A percentile compares a stretch with the other conserved stretches of the same genome.
Conservation (phyloP, 2,113 vertebrate genomes). For the Anguilla japonica region DNA sequence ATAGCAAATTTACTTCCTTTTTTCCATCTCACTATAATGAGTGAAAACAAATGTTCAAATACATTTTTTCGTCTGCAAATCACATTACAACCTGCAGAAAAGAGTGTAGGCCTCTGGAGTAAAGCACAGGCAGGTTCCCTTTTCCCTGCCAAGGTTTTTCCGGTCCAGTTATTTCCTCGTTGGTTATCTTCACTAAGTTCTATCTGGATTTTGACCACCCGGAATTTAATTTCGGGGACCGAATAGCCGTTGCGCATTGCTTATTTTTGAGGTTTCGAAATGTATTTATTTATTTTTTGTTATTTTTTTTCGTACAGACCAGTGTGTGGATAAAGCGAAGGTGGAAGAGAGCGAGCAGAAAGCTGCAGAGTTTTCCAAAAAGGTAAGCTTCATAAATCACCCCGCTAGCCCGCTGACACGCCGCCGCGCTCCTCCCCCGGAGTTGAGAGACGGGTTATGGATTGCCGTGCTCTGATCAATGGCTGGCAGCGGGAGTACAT, state of each 20-base stretch:
- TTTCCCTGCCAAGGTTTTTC: background rate
- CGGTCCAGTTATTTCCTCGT: background rate
- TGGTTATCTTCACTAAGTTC: background rate
- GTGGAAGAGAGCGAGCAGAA: constrained; percentile 95
- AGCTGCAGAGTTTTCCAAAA: constrained; percentile 91
- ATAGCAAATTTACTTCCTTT: constrained; percentile 27
- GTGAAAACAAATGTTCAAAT: constrained; percentile 30
- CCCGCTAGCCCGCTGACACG: constrained; percentile 47
- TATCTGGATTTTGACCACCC: constrained; percentile 25
- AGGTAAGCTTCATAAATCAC: constrained; percentile 76
- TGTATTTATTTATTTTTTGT: too few relatives aligned
- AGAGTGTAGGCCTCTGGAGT: constrained; percentile 16
- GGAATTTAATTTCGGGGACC: constrained; percentile 16
- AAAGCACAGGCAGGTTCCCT: constrained; percentile 25
- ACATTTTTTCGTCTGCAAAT: constrained; percentile 30
- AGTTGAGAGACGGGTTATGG: constrained; percentile 68
- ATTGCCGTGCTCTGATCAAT: constrained; percentile 70
- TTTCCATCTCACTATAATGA: constrained; percentile 45
- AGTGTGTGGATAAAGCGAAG: constrained; percentile 92
- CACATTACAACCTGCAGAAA: constrained; percentile 26
- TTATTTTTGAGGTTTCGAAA: background rate
- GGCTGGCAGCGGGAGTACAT: constrained; percentile 70
- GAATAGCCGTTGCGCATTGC: background rate
- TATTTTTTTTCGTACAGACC: constrained; percentile 70
- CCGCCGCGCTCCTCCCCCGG: constrained; percentile 48